Percentiles rank a stretch among this genome's conserved stretches.
Evolutionary conservation across 2,888 invertebrate species (phyloP).

Genomic region (Drosophila mercatorum): DNA sequence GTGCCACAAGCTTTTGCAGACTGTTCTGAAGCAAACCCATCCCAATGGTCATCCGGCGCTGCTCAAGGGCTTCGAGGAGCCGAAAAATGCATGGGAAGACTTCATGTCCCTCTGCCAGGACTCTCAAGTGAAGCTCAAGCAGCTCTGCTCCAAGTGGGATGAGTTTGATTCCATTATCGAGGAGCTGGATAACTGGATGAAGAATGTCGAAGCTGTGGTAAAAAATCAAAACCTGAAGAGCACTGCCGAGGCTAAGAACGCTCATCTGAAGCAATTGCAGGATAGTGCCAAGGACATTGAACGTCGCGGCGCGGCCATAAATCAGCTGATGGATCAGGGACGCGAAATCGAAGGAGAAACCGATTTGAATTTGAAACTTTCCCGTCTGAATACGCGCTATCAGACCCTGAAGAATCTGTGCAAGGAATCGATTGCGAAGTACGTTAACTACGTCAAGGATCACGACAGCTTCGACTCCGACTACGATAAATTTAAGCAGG

Average conservation of each 20-base stretch:
- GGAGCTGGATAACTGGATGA: constrained; percentile 92
- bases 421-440: constrained; percentile 93
- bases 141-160: constrained; percentile 91
- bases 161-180: constrained; percentile 92
- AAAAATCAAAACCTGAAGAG: constrained; percentile 95
- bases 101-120: constrained; percentile 90
- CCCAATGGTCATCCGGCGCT: constrained; percentile 90
- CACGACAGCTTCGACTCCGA: constrained; percentile 92
- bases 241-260: constrained; percentile 92
- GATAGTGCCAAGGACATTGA: constrained; percentile 89
- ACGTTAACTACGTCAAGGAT: constrained; percentile 93
- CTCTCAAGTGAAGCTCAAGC: constrained; percentile 90
- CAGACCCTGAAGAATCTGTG: constrained; percentile 92
- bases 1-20: constrained; percentile 89
- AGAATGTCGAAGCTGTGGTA: constrained; percentile 92
- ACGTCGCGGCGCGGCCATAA: constrained; percentile 89
- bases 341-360: constrained; percentile 91
- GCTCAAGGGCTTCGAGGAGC: constrained; percentile 90
- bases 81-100: constrained; percentile 90
- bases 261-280: constrained; percentile 91
- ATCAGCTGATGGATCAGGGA: constrained; percentile 88
- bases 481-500: constrained; percentile 90
- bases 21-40: constrained; percentile 91
- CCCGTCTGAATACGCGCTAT: constrained; percentile 92
- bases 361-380: constrained; percentile 90